phyloP scores from a whole-genome alignment of 2,113 vertebrate species.

The Zootoca vivipara region DNA sequence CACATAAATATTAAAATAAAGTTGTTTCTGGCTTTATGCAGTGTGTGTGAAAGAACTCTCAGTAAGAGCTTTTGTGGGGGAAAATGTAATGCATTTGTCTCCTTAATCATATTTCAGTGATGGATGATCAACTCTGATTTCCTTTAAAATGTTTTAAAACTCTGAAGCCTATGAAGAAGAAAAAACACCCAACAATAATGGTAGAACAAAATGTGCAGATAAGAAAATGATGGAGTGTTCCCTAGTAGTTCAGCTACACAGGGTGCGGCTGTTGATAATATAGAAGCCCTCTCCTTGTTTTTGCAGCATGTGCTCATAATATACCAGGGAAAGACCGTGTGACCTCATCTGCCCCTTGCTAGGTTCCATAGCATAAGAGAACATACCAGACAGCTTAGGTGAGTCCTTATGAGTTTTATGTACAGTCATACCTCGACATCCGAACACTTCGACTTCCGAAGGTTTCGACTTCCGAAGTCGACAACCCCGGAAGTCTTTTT shows the following conservation, averaged over 20 bases:
- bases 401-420: neutral
- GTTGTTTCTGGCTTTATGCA: slow-evolving; percentile 18
- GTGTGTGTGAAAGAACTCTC: neutral
- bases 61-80: neutral
- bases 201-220: neutral
- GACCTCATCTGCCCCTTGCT: neutral
- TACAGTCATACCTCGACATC: no score
- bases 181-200: slow-evolving; percentile 2
- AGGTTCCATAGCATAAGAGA: slow-evolving; percentile 22
- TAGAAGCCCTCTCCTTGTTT: neutral
- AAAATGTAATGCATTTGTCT: slow-evolving; percentile 1
- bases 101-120: slow-evolving; percentile 10
- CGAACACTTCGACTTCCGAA: no score
- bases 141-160: slow-evolving; percentile 15
- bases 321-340: neutral
- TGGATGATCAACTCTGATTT: slow-evolving; percentile 40
- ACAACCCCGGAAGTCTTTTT: no score
- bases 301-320: slow-evolving; percentile 6
- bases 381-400: neutral
- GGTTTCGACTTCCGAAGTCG: no score
- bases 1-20: neutral
- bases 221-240: slow-evolving; percentile 13
- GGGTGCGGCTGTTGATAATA: neutral
- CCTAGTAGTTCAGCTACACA: neutral
- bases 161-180: slow-evolving; percentile 25